phyloP scores from a whole-genome alignment of 2,113 vertebrate species.

The Sprattus sprattus region DNA sequence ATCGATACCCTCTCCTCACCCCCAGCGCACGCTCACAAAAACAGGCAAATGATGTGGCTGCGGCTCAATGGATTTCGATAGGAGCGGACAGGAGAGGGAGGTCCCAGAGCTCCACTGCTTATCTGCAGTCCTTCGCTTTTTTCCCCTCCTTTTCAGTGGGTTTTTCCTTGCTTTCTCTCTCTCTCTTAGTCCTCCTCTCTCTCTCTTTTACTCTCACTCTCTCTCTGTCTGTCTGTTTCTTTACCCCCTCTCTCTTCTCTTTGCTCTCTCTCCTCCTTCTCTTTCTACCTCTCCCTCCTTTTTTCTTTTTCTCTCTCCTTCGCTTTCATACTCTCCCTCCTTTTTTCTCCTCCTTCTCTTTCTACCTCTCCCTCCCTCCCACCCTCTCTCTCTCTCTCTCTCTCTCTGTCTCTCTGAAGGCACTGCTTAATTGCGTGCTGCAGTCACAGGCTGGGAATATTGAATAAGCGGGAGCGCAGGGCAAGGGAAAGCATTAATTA shows the following conservation, averaged over 20 bases:
- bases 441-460: conserved; percentile 20
- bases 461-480: conserved; percentile 16
- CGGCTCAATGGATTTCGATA: too few species aligned
- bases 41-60: too few species aligned
- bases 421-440: conserved; percentile 34
- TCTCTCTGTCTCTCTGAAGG: conserved; percentile 31
- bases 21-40: too few species aligned
- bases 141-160: background rate
- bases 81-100: too few species aligned
- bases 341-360: background rate
- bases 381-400: background rate
- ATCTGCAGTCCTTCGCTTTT: too few species aligned
- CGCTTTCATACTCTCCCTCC: background rate
- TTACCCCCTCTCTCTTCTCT: background rate
- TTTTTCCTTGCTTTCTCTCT: background rate
- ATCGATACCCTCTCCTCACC: too few species aligned
- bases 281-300: background rate
- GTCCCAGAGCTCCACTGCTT: too few species aligned
- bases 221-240: background rate
- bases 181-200: background rate
- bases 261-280: background rate
- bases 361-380: background rate
- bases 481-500: background rate
- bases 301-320: background rate
- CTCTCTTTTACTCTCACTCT: background rate